Evolutionary conservation across 1,140 invertebrate species (phyloP), one percentile per base, ranked within the genome.

Genomic region (Drosophila murphyi): DNA sequence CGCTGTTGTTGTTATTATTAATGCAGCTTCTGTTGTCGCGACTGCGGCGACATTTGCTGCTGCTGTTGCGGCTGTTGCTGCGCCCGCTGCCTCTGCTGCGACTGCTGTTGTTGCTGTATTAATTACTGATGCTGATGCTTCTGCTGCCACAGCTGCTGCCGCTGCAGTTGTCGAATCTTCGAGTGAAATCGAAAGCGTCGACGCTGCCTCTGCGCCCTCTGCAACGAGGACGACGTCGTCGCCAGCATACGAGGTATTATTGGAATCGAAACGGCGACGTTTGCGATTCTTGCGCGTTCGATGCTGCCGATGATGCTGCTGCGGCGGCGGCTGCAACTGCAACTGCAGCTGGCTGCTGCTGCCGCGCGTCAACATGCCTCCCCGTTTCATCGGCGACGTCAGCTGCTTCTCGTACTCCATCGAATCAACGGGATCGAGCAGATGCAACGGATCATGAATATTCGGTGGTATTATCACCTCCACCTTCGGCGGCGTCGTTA

Each of bases 381-480:
- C 69, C 72, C 81, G 77, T 34, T 82, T 92, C 59, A 90, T 87
- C 8, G 85, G 80, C 39, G 91, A 92, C 5, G 87, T 94, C 3
- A 97, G 91, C 76, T 96, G 94, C 74, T 96, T 95, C 86, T 96
- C 95, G 92, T 97, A 96, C 71, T 97, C 96, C 29, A 95, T 95
- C 79, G 96, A 95, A 86, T 97, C 96, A n/a, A 96, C 95, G 28
- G 95, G 96, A 80, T 96, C 96, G 80, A 95, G 95, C 51, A 99
- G 93, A 93, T 98, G 98, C 28, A 99, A 92, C 2, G 98, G 98
- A 93, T 99, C 98, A 77, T 96, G 94, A 67, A 98, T 97, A 93
- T 99, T 98, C 35, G 96, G 96, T 52, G 98, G 98, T 89, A 98
- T 98, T 32, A 98, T 96, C 0, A 98, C 97, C 93, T 98, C 96